phyloP scores from a whole-genome alignment of 2,797 vertebrate species.

The Crenichthys baileyi region DNA sequence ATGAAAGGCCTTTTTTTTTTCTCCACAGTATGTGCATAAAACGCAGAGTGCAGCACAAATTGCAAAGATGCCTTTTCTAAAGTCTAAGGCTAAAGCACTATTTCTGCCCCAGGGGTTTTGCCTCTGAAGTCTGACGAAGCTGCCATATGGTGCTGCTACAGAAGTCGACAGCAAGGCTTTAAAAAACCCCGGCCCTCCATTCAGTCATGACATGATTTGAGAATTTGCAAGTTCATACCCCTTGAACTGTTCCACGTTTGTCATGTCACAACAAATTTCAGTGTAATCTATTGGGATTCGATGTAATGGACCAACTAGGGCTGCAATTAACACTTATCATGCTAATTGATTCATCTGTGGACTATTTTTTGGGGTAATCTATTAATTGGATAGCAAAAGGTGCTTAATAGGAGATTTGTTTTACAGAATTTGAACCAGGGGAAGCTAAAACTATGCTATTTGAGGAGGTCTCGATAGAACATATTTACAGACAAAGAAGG shows the following conservation, averaged over 20 bases:
- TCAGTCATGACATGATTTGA: conserved; percentile 39
- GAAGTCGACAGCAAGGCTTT: conserved; percentile 15
- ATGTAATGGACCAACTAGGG: no score
- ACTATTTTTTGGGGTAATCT: no score
- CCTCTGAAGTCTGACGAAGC: conserved; percentile 29
- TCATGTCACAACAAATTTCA: not conserved
- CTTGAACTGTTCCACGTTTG: not conserved
- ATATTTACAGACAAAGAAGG: no score
- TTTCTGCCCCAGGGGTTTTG: conserved; percentile 14
- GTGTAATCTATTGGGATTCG: not conserved
- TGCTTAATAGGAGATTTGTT: no score
- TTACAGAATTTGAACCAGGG: no score
- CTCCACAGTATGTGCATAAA: not conserved
- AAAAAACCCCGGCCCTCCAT: conserved; percentile 26
- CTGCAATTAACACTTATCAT: no score
- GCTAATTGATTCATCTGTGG: no score
- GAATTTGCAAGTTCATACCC: conserved; percentile 47
- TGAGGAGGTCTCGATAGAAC: no score
- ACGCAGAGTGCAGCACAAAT: not conserved
- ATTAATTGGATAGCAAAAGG: no score
- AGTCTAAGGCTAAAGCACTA: conserved; percentile 5
- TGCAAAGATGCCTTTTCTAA: conserved; percentile 7
- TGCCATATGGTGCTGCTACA: conserved; percentile 46
- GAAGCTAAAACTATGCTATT: no score
- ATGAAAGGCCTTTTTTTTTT: not conserved